Evolutionary conservation across 2,888 invertebrate genomes (phyloP), one percentile per base, ranked within the genome.

Genomic region (Tortrix viridana): DNA sequence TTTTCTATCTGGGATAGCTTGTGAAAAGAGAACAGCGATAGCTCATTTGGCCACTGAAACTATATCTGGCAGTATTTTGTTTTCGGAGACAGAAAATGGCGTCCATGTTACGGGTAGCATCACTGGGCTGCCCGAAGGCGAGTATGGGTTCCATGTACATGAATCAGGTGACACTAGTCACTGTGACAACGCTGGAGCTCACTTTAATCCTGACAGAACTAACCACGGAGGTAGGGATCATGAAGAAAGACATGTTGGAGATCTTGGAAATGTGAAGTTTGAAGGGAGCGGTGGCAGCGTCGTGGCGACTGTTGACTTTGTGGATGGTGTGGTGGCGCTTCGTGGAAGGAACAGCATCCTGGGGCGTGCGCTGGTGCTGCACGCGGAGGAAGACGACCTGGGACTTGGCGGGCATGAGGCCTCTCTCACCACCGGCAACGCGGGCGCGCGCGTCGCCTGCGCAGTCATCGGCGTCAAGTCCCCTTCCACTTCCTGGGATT

Each of bases 191-290:
- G 86, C 95, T 0, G 95, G 94, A 5, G 86, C 90, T 0, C 96
- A 96, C 73, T 96, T 94, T 82, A 95, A 96, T 79, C 96, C 96
- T 0, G 87, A 92, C 18, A 89, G 84, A 85, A 89, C 86, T 70
- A 80, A 77, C 6, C 96, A 96, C 77, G 96, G 96, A 1, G 95
- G 92, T 3, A 94, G 94, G 20, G 77, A 85, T 1, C 94, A 94
- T 68, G 67, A 74, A 0, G 84, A 85, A 2, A 93, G 96, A 20
- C 96, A 96, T 73, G 94, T 95, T 0, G 96, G 96, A 2, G 96
- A 96, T 79, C 86, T 96, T 48, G 96, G 96, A 1, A 96, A 96
- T 79, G 92, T 96, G 48, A 75, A 82, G 41, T 94, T 95, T 7
- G 88, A 91, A 50, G 81, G 73, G 0, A 72, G 76, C 1, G 82